These are phyloP conservation scores for Panthera tigris DNA, from an alignment of 2,113 vertebrate genomes.

Conservation along the genomic window DNA sequence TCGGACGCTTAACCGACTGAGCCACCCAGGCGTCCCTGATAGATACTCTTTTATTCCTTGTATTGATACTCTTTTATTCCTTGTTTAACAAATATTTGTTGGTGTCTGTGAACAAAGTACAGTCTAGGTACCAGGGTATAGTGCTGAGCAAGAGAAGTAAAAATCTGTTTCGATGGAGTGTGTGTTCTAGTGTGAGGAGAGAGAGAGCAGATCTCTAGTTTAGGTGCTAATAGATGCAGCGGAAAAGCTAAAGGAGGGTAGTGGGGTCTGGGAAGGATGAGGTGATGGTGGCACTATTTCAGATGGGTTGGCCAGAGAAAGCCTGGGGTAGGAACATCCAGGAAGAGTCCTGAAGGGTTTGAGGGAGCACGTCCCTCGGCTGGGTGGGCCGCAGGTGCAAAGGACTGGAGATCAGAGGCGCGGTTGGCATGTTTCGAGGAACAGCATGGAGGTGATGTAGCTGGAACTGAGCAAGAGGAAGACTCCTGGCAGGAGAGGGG, in stretches of 20 bases:
- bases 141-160: background rate
- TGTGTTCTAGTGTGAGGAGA: background rate
- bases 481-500: background rate
- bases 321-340: background rate
- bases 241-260: background rate
- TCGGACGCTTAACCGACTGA: no score
- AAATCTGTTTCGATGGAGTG: background rate
- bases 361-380: accelerated
- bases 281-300: background rate
- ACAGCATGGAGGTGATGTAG: background rate
- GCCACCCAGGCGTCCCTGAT: no score
- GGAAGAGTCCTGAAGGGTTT: background rate
- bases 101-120: no score
- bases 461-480: background rate
- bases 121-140: no score
- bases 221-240: background rate
- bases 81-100: background rate
- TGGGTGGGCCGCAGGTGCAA: no score
- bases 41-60: background rate
- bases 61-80: background rate
- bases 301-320: background rate
- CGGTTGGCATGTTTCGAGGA: background rate
- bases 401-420: no score
- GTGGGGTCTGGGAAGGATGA: background rate
- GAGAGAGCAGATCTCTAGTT: background rate